Evolutionary conservation across 64 coral and sea anemone species (phyloP), one percentile per base, ranked within the genome.

Genomic region (Anthopleura sola): DNA sequence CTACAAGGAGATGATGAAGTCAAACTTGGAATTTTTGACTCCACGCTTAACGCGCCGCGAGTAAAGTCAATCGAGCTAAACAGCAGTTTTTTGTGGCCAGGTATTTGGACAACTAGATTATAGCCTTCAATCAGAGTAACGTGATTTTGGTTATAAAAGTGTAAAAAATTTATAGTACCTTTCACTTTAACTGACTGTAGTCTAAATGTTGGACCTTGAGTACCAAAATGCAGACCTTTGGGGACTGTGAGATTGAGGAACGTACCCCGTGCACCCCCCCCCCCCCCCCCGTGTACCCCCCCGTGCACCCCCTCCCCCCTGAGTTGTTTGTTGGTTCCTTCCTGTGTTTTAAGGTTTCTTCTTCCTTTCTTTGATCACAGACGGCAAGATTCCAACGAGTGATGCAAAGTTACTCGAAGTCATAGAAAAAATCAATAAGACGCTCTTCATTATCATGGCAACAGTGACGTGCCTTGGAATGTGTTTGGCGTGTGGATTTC

Each of bases 1-100:
- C 60, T 91, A 36, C 90, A 91, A 83, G 85, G 78, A 81, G 64
- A 86, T 0, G 34, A 75, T 51, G 80, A 83, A 83, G 44, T 83
- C 17, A 83, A 38, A 55, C 19, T 83, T 55, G 80, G 80, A 31
- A 46, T 83, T 23, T 83, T 83, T 32, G 37, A 83, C 36, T 31
- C 37, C n/a, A 28, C 36, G 3, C 6, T 32, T 10, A 55, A 55
- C 3, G 18, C n/a, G 23, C 40, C 80, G 24, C 14, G 3, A 51
- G 23, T 83, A 17, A 18, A 83, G 13, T 32, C 7, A 3, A 83
- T 83, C 47, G 20, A 83, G 28, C 16, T 83, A n/a, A 83, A 26
- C 4, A 6, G 47, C 8, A 54, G 16, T 55, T 83, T 83, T 32
- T 3, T 6, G 37, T 83, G 10, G 44, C 80, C 80, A 83, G 80